Evolutionary conservation across 2,888 invertebrate species (phyloP), one percentile per base, ranked within the genome.

Genomic region (Dicycla oo): DNA sequence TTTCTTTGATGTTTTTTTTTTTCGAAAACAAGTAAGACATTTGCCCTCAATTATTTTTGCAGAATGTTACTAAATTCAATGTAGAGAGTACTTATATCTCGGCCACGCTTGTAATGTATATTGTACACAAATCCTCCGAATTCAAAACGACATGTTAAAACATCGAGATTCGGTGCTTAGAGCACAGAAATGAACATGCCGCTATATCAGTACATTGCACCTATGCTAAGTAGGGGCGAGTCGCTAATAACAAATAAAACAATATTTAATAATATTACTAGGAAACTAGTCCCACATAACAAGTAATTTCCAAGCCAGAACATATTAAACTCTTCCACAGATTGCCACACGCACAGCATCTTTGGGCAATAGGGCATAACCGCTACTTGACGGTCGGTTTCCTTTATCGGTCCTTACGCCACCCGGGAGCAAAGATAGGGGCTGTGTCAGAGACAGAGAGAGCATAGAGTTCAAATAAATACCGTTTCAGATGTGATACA

Each of bases 301-400:
- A 20, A 23, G 47, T 72, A 56, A 47, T 23, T 30, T 43, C 13
- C 15, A 61, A 40, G 40, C 13, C 18, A 0, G 30, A 73, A 72
- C 38, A 40, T 47, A 60, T 53, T 60, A 60, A 73, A 73, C n/a
- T 40, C 47, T 40, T 11, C n/a, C n/a, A 45, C 15, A n/a, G 20
- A 56, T 56, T 74, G 30, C 63, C 38, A 23, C 47, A 34, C 15
- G 6, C 40, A 47, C 20, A 18, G 1, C 5, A 8, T 26, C 23
- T 43, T 51, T 15, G 7, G 38, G n/a, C 23, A 75, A 43, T 43
- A 54, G 4, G 43, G 15, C 10, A 18, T 51, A 54, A 66, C 23
- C 40, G n/a, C n/a, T 15, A 26, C 18, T 74, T 61, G 38, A 30
- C 58, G 60, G 30, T n/a, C 58, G 13, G 57, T 30, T 57, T 20